phyloP scores from a whole-genome alignment of 2,797 vertebrate species.

The Spizella passerina region DNA sequence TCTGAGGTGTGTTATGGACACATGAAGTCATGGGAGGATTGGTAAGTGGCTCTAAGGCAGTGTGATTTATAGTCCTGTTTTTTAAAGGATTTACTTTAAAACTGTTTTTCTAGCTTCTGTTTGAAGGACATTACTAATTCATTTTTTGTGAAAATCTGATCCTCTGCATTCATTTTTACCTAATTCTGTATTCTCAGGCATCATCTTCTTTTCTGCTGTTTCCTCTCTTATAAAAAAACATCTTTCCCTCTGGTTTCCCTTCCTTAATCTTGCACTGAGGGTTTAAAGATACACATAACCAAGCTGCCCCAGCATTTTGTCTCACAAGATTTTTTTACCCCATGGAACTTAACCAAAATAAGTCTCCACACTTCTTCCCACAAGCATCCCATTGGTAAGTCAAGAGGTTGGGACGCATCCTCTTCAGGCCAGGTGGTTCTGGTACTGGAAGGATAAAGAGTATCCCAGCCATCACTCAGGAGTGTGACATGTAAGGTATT shows the following conservation, averaged over 20 bases:
- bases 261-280: background rate
- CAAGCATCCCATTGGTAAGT: background rate
- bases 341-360: background rate
- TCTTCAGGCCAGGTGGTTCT: background rate
- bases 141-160: background rate
- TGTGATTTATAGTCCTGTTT: background rate
- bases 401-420: background rate
- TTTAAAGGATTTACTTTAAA: background rate
- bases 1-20: background rate
- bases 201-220: background rate
- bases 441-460: background rate
- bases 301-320: background rate
- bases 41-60: background rate
- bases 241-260: background rate
- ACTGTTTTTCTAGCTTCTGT: background rate
- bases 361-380: rapidly evolving
- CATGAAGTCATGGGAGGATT: background rate
- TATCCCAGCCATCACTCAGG: background rate
- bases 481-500: rapidly evolving
- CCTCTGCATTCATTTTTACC: background rate
- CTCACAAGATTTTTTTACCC: background rate
- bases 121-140: background rate
- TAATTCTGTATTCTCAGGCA: background rate
- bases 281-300: background rate
- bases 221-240: background rate